phyloP scores from a whole-genome alignment of 2,797 vertebrate species.

The Holocentrus rufus region DNA sequence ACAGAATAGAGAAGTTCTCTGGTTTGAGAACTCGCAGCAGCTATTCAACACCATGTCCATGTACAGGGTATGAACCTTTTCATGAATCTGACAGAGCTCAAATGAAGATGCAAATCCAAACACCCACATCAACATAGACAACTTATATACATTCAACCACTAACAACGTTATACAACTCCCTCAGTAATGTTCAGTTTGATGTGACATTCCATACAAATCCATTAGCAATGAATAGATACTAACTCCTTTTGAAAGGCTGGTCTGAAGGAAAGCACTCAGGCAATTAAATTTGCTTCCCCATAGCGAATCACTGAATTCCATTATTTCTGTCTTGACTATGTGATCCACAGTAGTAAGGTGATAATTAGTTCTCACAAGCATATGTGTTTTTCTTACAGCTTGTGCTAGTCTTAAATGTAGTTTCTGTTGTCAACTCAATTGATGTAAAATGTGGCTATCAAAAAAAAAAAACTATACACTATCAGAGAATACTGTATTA shows the following conservation, averaged over 20 bases:
- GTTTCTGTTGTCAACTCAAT: not conserved
- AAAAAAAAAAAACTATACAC: no score
- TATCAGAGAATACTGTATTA: no score
- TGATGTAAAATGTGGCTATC: no score
- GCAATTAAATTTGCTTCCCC: conserved; percentile 59
- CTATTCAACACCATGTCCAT: not conserved
- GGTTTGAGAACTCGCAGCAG: not conserved
- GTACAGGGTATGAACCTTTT: not conserved
- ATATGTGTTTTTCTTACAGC: conserved; percentile 16
- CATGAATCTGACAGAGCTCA: no score
- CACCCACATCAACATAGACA: not conserved
- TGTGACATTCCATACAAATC: conserved; percentile 20
- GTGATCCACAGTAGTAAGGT: conserved; percentile 39
- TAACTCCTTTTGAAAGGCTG: conserved; percentile 37
- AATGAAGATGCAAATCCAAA: not conserved
- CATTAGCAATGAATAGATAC: conserved; percentile 37
- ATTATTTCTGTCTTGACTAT: conserved; percentile 57
- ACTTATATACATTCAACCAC: not conserved
- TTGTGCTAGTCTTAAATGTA: conserved; percentile 35
- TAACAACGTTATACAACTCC: not conserved
- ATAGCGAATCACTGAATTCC: conserved; percentile 62
- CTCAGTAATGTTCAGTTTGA: conserved; percentile 20
- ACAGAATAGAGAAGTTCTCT: not conserved
- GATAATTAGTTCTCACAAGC: conserved; percentile 52
- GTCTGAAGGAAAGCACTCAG: conserved; percentile 59